Base-by-base conservation (phyloP, 53 echinoderm and acorn worm species). In the Astropecten irregularis region DNA sequence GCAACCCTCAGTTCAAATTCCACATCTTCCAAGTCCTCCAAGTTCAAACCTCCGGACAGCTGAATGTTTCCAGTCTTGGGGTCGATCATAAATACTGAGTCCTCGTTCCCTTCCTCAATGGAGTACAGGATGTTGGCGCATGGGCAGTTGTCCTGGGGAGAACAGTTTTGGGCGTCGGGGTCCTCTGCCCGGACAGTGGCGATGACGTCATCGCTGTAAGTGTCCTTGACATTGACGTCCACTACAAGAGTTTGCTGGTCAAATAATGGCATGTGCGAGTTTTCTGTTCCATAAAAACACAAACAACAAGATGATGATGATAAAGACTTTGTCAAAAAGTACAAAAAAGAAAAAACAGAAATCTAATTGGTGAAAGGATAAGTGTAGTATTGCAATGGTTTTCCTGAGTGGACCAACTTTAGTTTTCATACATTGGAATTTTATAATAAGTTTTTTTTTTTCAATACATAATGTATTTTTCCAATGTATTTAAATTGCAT, bases 81-180 rank as follows among this genome's bases (percentile, higher is more conserved):
- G 40, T 95, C 89, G 47, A 95, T 93, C 73, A 66, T 65, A 54
- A 95, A 95, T 28, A 84, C 16, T 18, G 88, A 73, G 57, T 89
- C 76, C 38, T 86, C 90, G 52, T 95, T 95, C 15, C 95, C 95
- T 54, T 77, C 48, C 61, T 95, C 92, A 26, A 95, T 93, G 49
- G 92, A 83, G 77, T 95, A 95, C 15, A 92, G 47, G n/a, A 95
- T 76, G 11, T 71, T 85, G 31, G 88, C 90, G 65, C 95, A 95
- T 20, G 90, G 92, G 73, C 95, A 95, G 55, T 49, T 84, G 36
- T 69, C 72, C 27, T 48, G 52, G 14, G 55, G 26, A 7, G 64
- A 44, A 23, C 83, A 83, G 7, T 83, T 42, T 18, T 85, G 81
- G 3, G 82, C 84, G 58, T 95, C 95, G 31, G 61, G 68, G 77